Evolutionary conservation across 2,888 invertebrate species (phyloP), one percentile per base, ranked within the genome.

Genomic region (Linnaemya vulpina): DNA sequence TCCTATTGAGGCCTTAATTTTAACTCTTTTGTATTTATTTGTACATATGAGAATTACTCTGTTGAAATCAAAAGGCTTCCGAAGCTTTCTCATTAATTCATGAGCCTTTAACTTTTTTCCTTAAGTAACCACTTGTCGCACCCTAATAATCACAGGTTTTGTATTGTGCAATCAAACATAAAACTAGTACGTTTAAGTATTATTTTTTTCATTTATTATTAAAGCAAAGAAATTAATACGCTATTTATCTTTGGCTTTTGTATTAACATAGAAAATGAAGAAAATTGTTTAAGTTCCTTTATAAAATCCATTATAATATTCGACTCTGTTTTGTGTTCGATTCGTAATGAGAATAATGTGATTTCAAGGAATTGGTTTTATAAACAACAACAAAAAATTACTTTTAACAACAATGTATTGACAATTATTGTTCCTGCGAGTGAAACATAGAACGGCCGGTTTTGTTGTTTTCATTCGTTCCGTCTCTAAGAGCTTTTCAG

Each of bases 391-490:
- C 2, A 30, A 30, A 30, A 30, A 30, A 30, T 30, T 30, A 30
- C 30, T 30, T 30, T 3, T 5, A 30, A 30, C 30, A 30, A 30
- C 30, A 30, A 30, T 5, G 30, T 3, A 30, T 2, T 5, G 3
- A 30, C 5, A 30, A 30, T 2, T 3, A 30, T 30, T n/a, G n/a
- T n/a, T n/a, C n/a, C n/a, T n/a, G n/a, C n/a, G 30, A 3, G 30
- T 30, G 30, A 30, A 30, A 5, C 30, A 3, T 30, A 30, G 3
- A 30, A 30, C 30, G 5, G 5, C 30, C 30, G 30, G 5, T 53
- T 67, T 46, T 67, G n/a, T 46, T 74, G 62, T 35, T 62, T 75
- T 40, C n/a, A 13, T 25, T 43, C 17, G 49, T 51, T 22, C 22
- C 40, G 53, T 20, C 40, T 53, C 17, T 53, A 70, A 70, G 51